These are phyloP conservation scores for Neoniphon sammara DNA, from an alignment of 2,797 vertebrate genomes.

Conservation along the genomic window DNA sequence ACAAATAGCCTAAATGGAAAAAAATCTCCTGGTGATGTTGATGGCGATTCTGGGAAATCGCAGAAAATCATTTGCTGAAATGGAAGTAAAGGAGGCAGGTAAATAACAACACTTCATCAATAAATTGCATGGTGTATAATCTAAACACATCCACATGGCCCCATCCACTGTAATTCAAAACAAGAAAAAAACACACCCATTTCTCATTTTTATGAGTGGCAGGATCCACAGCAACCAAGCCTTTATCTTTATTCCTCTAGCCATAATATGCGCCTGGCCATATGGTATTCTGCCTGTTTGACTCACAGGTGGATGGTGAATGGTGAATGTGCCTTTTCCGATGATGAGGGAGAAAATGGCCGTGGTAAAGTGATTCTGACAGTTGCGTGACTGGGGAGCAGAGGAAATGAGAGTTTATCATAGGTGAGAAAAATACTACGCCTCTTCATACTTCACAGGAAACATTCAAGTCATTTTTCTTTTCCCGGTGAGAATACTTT, in stretches of 20 bases:
- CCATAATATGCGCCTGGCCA: constrained; percentile 32
- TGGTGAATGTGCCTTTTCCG: constrained; percentile 46
- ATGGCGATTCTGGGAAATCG: too few relatives aligned
- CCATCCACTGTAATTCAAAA: not conserved
- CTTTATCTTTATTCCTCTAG: constrained; percentile 11
- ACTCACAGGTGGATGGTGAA: constrained; percentile 34
- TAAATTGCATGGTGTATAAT: not conserved
- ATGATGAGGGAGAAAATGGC: constrained; percentile 51
- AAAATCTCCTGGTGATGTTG: too few relatives aligned
- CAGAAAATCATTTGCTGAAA: too few relatives aligned
- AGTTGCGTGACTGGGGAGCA: constrained; percentile 59
- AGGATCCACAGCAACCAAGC: constrained; percentile 8
- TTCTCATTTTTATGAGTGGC: not conserved
- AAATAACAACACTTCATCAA: not conserved
- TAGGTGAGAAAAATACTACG: constrained; percentile 60
- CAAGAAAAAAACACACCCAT: not conserved
- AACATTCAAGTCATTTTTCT: constrained; percentile 54
- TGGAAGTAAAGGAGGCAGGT: too few relatives aligned
- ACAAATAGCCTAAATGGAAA: too few relatives aligned
- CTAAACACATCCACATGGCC: not conserved
- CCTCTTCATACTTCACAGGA: constrained; percentile 59
- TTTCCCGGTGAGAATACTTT: constrained; percentile 61
- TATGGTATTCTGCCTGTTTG: constrained; percentile 13
- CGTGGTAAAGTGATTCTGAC: constrained; percentile 69
- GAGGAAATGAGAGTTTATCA: constrained; percentile 65